Base-by-base conservation (phyloP, 2,888 invertebrate genomes). In the Drosophila borealis region DNA sequence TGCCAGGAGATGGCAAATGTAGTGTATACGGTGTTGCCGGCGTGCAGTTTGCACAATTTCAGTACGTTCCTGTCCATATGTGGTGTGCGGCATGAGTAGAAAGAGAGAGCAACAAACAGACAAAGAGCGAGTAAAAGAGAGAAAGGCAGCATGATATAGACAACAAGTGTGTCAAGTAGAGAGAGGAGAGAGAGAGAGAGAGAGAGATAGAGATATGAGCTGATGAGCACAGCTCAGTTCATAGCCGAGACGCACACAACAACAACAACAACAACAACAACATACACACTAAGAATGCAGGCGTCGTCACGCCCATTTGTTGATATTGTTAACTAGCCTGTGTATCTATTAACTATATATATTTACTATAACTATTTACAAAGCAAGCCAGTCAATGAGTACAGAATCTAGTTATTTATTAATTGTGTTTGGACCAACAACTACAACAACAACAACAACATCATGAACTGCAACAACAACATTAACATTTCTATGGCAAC, bases 61-160 rank as follows among this genome's bases (percentile, higher is more conserved):
- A 95, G 95, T 93, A 96, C 96, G 88, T 96, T 96, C 93, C 94
- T 97, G 81, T 97, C 97, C 73, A 94, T 97, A 91, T 96, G 96
- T 93, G 97, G 96, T 19, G 94, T 97, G 78, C 93, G 97, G 83
- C 95, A 96, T 91, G 95, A 95, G 90, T 95, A 92, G 82, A 29
- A 10, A 0, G 29, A n/a, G n/a, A 11, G 29, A 11, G 10, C 11
- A 1, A 4, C 0, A 36, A 25, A 19, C 14, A 11, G 34, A 10
- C 5, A 11, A 25, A 33, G 14, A 46, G 11, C 44, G 44, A 45
- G 9, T 46, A 19, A 54, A 3, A 33, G 11, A 34, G 1, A 29
- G 11, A 49, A 41, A 51, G 19, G 78, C 93, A 96, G 83, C 95
- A 96, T 92, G 95, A 95, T 41, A 41, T 17, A 41, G 9, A 29